Evolutionary conservation across 2,113 vertebrate genomes (phyloP).

Genomic region (Laticauda laticaudata): DNA sequence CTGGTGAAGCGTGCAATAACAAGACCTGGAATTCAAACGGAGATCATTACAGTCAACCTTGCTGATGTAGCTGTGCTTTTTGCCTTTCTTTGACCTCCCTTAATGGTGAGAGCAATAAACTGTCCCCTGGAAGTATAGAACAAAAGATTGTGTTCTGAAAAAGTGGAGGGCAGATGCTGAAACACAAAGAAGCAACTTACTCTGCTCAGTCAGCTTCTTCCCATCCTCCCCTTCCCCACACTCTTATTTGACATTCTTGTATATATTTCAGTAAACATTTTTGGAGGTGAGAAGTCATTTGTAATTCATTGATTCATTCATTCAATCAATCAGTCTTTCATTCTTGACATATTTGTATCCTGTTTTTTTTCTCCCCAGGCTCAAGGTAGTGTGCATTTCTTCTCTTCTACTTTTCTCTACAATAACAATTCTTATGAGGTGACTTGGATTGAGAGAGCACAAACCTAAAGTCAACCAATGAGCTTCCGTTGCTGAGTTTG

Average conservation of each 20-base stretch:
- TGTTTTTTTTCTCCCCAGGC: background rate
- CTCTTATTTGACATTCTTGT: background rate
- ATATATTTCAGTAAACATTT: background rate
- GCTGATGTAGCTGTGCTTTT: background rate
- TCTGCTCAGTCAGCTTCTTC: background rate
- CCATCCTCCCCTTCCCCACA: background rate
- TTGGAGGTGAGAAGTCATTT: background rate
- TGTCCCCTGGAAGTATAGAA: background rate
- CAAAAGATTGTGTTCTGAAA: background rate
- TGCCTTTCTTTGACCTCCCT: background rate
- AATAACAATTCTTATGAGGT: background rate
- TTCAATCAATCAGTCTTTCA: background rate
- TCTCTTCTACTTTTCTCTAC: background rate
- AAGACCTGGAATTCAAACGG: background rate
- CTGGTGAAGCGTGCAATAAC: background rate
- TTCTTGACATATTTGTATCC: background rate
- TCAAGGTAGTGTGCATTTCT: background rate
- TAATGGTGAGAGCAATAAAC: background rate
- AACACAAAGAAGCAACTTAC: background rate
- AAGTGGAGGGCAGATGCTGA: background rate
- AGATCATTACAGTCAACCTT: background rate
- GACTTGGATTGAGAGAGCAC: background rate
- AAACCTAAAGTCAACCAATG: background rate
- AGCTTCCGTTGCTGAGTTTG: background rate
- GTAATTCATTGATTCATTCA: background rate